Evolutionary conservation across 1,140 invertebrate genomes (phyloP).

Genomic region (Gryllus bimaculatus): DNA sequence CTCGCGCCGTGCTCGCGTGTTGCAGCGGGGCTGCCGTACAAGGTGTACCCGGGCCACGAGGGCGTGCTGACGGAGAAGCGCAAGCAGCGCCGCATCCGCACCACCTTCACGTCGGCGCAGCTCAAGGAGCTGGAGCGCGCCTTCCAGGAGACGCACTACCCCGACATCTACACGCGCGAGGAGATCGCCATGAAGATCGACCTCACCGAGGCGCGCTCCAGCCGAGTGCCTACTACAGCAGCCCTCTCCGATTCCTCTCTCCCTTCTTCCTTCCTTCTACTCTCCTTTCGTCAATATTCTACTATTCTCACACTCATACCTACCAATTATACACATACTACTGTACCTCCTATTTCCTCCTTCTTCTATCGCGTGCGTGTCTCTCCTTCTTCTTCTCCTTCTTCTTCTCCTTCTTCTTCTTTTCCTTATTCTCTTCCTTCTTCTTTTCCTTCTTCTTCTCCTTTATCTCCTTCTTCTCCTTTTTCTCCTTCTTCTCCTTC

Average conservation of each 20-base stretch:
- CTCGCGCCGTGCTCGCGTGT: conserved; percentile 17
- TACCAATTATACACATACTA: too few species aligned
- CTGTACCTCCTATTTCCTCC: too few species aligned
- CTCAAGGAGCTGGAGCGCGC: conserved; percentile 92
- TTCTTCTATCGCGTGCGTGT: too few species aligned
- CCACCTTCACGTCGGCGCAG: conserved; percentile 93
- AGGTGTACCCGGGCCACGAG: conserved; percentile 77
- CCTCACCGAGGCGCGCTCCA: conserved; percentile 94
- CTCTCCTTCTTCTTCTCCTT: too few species aligned
- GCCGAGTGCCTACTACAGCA: too few species aligned
- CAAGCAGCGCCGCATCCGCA: conserved; percentile 87
- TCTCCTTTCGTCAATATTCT: background rate
- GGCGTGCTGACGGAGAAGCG: conserved; percentile 77
- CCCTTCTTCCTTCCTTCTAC: background rate
- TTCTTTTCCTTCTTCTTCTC: too few species aligned
- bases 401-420: too few species aligned
- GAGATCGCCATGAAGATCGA: conserved; percentile 98
- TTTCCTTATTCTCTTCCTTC: too few species aligned
- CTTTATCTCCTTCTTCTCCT: too few species aligned
- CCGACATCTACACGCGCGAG: conserved; percentile 97
- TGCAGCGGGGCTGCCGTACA: conserved; percentile 72
- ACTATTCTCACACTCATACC: background rate
- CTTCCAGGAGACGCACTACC: conserved; percentile 97
- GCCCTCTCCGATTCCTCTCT: too few species aligned
- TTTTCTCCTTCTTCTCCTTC: too few species aligned